phyloP scores from a whole-genome alignment of 2,113 vertebrate species.

The Poecilia latipinna region DNA sequence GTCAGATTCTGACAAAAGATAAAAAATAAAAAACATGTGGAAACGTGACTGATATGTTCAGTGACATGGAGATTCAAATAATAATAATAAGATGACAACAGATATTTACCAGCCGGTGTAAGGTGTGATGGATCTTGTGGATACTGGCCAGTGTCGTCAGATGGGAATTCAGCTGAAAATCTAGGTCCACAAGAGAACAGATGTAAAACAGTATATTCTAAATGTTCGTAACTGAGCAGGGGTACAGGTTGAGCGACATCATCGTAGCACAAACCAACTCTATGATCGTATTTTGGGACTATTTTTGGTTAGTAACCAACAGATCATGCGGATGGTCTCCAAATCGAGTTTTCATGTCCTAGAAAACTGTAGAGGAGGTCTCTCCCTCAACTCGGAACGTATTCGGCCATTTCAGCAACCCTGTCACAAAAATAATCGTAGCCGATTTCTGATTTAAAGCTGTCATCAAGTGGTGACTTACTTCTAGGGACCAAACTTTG shows the following conservation, averaged over 20 bases:
- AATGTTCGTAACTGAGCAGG: slow-evolving; percentile 27
- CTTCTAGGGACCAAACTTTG: slow-evolving; percentile 31
- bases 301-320: not conserved
- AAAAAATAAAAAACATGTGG: slow-evolving; percentile 3
- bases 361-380: slow-evolving; percentile 20
- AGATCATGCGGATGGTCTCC: not conserved
- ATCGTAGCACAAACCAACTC: slow-evolving; percentile 26
- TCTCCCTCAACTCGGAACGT: slow-evolving; percentile 31
- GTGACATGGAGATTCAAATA: slow-evolving; percentile 4
- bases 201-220: not conserved
- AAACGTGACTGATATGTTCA: slow-evolving; percentile 9
- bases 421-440: slow-evolving; percentile 29
- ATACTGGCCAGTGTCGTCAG: slow-evolving; percentile 99
- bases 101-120: slow-evolving; percentile 97
- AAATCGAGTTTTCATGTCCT: slow-evolving; percentile 3
- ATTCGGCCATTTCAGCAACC: slow-evolving; percentile 17
- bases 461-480: slow-evolving; percentile 16
- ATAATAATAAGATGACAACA: not conserved
- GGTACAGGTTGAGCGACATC: slow-evolving; percentile 51
- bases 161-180: slow-evolving; percentile 99
- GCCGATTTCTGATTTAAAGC: not conserved
- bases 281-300: too few species aligned
- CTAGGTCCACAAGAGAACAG: slow-evolving; percentile 64
- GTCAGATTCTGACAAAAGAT: slow-evolving; percentile 89
- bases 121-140: slow-evolving; percentile 99